phyloP scores from a whole-genome alignment of 2,113 vertebrate genomes.

The Formicarius rufipectus region DNA sequence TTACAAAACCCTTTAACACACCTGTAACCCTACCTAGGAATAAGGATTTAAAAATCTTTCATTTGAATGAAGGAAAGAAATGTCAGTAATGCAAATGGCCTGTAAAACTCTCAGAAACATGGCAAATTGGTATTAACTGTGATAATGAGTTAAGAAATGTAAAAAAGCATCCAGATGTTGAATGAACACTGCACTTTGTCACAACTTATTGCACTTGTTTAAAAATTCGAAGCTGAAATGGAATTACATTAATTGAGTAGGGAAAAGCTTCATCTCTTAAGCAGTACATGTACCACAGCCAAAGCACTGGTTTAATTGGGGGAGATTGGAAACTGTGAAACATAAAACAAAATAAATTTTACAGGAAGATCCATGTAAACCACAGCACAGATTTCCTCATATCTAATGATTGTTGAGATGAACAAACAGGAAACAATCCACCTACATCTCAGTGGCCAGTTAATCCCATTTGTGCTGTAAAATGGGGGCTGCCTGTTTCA shows the following conservation, averaged over 20 bases:
- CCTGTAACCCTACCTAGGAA: neutral
- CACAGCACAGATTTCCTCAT: neutral
- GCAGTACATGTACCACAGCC: neutral
- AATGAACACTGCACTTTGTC: neutral
- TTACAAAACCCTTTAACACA: neutral
- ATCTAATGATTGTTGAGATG: neutral
- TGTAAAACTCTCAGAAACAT: neutral
- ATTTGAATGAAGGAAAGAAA: neutral
- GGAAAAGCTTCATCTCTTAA: neutral
- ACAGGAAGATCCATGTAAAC: neutral
- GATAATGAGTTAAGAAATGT: neutral
- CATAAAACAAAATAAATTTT: neutral
- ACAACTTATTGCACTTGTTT: neutral
- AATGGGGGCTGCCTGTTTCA: neutral
- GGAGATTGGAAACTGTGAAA: neutral
- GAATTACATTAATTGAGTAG: neutral
- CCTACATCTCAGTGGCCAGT: neutral
- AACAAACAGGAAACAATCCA: neutral
- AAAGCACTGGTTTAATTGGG: neutral
- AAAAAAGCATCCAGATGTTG: constrained; percentile 33
- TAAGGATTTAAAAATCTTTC: neutral
- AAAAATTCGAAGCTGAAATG: neutral
- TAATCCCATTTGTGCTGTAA: neutral
- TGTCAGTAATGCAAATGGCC: neutral
- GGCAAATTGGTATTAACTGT: neutral